Evolutionary conservation across 2,888 invertebrate genomes (phyloP).

Genomic region (Eristalinus aeneus): DNA sequence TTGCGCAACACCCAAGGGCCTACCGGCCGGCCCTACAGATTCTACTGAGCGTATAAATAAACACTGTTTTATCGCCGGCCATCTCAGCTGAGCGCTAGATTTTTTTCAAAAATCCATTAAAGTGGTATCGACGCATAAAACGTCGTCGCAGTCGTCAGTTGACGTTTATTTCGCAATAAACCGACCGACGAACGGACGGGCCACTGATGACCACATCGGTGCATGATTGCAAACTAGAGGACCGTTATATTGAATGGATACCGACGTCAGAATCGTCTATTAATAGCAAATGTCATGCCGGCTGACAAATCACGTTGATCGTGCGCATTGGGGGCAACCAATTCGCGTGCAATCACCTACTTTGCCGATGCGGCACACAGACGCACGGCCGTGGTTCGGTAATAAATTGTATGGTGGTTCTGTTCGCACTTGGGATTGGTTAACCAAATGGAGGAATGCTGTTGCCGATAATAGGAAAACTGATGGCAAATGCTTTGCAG

Average conservation of each 20-base stretch:
- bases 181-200: background rate
- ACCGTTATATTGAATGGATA: slow-evolving; percentile 36
- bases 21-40: background rate
- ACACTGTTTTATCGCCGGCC: background rate
- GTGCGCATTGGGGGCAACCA: slow-evolving; percentile 43
- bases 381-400: background rate
- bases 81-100: background rate
- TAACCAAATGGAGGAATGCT: background rate
- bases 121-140: slow-evolving; percentile 23
- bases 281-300: slow-evolving; percentile 44
- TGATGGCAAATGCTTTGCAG: background rate
- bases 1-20: background rate
- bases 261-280: slow-evolving; percentile 26
- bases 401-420: background rate
- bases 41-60: background rate
- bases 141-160: background rate
- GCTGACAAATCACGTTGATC: slow-evolving; percentile 58
- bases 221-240: slow-evolving; percentile 7
- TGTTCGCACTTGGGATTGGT: background rate
- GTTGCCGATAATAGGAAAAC: background rate
- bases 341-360: slow-evolving; percentile 60
- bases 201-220: background rate
- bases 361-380: slow-evolving; percentile 6
- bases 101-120: slow-evolving; percentile 4
- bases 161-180: slow-evolving; percentile 28